phyloP scores from a whole-genome alignment of 2,888 invertebrate genomes.

The Acronicta psi region DNA sequence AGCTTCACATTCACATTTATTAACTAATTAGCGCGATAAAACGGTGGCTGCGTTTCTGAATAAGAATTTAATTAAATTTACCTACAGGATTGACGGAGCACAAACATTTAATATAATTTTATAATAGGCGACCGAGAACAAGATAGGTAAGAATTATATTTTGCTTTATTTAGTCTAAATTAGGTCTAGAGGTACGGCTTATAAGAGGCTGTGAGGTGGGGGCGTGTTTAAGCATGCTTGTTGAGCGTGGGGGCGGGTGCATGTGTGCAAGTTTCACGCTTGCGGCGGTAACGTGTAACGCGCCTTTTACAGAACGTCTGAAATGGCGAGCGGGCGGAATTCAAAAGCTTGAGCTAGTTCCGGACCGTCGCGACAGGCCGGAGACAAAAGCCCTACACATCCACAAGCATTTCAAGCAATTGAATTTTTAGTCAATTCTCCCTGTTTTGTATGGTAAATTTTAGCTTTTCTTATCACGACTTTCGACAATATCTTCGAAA shows the following conservation, averaged over 20 bases:
- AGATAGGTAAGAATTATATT: conserved; percentile 25
- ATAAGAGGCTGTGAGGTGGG: conserved; percentile 54
- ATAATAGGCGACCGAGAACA: conserved; percentile 31
- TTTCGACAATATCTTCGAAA: conserved; percentile 6
- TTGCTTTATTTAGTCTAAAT: conserved; percentile 38
- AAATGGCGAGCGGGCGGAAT: conserved; percentile 66
- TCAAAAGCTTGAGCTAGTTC: conserved; percentile 72
- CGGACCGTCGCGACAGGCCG: conserved; percentile 56
- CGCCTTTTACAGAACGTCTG: conserved; percentile 70
- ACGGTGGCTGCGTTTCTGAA: conserved; percentile 53
- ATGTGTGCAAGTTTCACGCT: conserved; percentile 69
- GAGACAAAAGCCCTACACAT: conserved; percentile 64
- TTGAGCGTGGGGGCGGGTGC: conserved; percentile 56
- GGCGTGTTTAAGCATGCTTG: conserved; percentile 60
- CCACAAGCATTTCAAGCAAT: conserved; percentile 44
- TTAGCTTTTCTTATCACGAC: conserved; percentile 9
- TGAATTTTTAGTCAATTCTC: conserved; percentile 35
- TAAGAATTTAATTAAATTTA: conserved; percentile 46
- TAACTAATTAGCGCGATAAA: conserved; percentile 58
- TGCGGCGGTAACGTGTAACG: conserved; percentile 55
- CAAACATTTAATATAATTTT: conserved; percentile 21
- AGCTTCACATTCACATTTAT: conserved; percentile 55
- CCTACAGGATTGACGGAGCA: conserved; percentile 30
- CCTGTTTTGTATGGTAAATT: conserved; percentile 13
- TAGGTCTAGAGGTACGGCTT: conserved; percentile 59